Conservation (phyloP, 1,140 invertebrate species). For the Musca domestica region DNA sequence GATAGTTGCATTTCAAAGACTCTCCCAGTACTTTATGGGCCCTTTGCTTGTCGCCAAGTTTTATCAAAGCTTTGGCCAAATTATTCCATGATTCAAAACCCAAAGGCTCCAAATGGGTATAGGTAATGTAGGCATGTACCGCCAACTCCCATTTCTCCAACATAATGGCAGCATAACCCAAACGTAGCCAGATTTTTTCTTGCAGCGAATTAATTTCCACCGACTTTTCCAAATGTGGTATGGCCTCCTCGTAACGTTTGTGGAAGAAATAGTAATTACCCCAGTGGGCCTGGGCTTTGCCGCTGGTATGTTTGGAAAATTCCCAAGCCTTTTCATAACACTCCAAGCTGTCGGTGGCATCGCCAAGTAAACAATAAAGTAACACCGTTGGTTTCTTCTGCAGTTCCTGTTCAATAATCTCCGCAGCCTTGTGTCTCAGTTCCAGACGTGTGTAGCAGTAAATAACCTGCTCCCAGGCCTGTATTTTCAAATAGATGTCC, state of each 20-base stretch:
- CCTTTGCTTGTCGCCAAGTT: conserved; percentile 78
- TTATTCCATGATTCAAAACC: conserved; percentile 98
- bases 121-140: conserved; percentile 80
- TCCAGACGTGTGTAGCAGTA: conserved; percentile 83
- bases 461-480: conserved; percentile 92
- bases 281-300: conserved; percentile 80
- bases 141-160: conserved; percentile 79
- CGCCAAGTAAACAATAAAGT: conserved; percentile 81
- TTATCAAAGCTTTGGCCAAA: conserved; percentile 88
- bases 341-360: conserved; percentile 72
- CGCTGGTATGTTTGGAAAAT: conserved; percentile 76
- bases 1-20: conserved; percentile 89
- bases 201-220: conserved; percentile 83
- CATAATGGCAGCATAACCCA: conserved; percentile 81
- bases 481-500: conserved; percentile 76
- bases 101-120: conserved; percentile 82
- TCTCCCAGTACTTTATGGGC: conserved; percentile 84
- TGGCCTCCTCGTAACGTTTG: conserved; percentile 73
- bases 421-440: conserved; percentile 83
- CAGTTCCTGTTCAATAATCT: conserved; percentile 81
- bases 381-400: conserved; percentile 78
- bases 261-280: conserved; percentile 73
- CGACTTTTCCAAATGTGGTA: conserved; percentile 76
- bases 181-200: conserved; percentile 77
- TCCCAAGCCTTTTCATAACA: conserved; percentile 90